Percentiles rank a stretch among this genome's conserved stretches.
Conservation (phyloP, 1,140 invertebrate species). For the Glossosoma conforme region DNA sequence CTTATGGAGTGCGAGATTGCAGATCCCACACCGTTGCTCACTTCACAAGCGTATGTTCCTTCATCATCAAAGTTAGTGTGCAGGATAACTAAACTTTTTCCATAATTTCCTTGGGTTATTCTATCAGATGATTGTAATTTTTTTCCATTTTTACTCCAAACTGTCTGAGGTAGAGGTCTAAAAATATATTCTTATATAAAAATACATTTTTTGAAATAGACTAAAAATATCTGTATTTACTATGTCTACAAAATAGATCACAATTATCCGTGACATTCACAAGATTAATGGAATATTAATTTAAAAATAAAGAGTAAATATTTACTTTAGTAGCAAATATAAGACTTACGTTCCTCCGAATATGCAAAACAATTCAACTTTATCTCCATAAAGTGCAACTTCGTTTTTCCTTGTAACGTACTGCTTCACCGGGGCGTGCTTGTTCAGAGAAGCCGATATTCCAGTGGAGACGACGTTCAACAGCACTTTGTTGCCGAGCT, state of each 20-base stretch:
- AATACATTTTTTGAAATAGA: neutral
- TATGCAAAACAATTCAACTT: conserved; percentile 81
- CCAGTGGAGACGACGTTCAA: conserved; percentile 75
- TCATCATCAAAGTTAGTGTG: conserved; percentile 81
- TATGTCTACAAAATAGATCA: neutral
- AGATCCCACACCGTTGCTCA: conserved; percentile 82
- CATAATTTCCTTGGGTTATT: conserved; percentile 81
- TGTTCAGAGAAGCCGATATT: conserved; percentile 69
- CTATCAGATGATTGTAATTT: conserved; percentile 64
- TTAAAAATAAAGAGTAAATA: conserved; percentile 2
- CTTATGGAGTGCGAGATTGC: conserved; percentile 80
- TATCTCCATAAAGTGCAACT: conserved; percentile 75
- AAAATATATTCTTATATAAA: conserved; percentile 19
- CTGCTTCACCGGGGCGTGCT: conserved; percentile 69
- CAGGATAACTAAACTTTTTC: conserved; percentile 85
- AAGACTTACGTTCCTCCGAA: conserved; percentile 80
- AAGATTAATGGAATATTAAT: neutral
- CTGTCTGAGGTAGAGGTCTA: conserved; percentile 69
- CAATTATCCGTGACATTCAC: neutral
- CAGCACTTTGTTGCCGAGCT: conserved; percentile 78
- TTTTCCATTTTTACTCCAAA: conserved; percentile 79
- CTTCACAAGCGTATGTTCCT: conserved; percentile 85
- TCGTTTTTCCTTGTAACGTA: conserved; percentile 84
- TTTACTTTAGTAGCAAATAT: conserved; percentile 15
- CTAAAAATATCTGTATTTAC: neutral